Evolutionary conservation across 2,888 invertebrate genomes (phyloP).

Genomic region (Biston betularia): DNA sequence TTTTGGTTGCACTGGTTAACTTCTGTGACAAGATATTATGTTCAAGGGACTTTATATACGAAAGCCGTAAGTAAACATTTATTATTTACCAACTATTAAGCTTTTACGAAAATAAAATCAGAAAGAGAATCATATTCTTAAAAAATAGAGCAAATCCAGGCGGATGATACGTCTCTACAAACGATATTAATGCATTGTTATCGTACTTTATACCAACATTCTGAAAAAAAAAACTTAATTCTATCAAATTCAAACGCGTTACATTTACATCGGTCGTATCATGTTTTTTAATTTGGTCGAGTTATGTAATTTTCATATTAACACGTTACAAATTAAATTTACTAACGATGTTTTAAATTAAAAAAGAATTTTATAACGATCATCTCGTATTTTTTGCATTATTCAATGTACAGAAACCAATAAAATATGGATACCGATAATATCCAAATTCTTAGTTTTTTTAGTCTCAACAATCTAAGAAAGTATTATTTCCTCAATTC

Average conservation of each 20-base stretch:
- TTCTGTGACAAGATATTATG: not conserved
- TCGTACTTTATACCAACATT: no score
- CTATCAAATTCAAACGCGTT: no score
- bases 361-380: not conserved
- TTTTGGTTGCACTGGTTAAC: not conserved
- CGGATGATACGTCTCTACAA: no score
- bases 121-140: no score
- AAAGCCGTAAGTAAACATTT: no score
- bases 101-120: not conserved
- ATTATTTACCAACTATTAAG: not conserved
- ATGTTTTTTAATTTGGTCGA: no score
- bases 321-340: not conserved
- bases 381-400: conserved; percentile 4
- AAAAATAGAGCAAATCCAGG: no score
- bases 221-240: no score
- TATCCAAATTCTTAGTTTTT: not conserved
- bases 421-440: not conserved
- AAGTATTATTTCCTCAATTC: conserved; percentile 1
- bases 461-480: conserved; percentile 2
- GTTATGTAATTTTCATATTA: no score
- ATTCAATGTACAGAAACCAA: not conserved
- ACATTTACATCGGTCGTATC: no score
- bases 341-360: not conserved
- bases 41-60: not conserved
- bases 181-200: no score